Conservation (phyloP, 2,113 vertebrate genomes). For the Edolisoma coerulescens region DNA sequence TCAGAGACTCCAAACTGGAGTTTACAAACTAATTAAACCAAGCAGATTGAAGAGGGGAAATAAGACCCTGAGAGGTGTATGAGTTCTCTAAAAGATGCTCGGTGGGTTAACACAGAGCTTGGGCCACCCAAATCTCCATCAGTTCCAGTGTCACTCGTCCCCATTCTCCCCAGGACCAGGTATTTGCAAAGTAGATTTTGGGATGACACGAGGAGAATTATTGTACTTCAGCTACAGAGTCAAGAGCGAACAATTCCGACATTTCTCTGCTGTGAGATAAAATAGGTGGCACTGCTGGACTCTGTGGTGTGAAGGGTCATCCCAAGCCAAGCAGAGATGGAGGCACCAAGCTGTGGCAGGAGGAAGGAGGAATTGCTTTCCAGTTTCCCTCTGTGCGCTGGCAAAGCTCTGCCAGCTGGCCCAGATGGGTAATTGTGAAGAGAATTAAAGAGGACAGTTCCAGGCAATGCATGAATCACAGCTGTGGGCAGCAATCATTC, state of each 20-base stretch:
- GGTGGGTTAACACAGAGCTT: neutral
- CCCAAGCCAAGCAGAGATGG: neutral
- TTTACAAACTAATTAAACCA: neutral
- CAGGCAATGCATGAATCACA: neutral
- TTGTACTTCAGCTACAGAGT: neutral
- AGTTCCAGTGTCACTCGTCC: neutral
- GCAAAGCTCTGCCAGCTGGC: neutral
- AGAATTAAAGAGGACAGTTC: neutral
- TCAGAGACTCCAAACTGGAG: neutral
- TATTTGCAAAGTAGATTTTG: neutral
- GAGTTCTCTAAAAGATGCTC: neutral
- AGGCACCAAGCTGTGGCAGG: neutral
- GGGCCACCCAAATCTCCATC: neutral
- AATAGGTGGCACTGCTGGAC: neutral
- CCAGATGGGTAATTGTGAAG: neutral
- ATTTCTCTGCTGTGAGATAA: neutral
- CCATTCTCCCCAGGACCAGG: neutral
- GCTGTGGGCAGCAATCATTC: neutral
- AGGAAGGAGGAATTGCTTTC: neutral
- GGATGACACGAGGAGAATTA: neutral
- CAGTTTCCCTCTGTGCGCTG: neutral
- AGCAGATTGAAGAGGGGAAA: neutral
- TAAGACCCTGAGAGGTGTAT: neutral
- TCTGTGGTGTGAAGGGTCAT: neutral
- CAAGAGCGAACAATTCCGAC: neutral